phyloP scores from a whole-genome alignment of 2,888 invertebrate genomes.

The Prosapia bicincta region DNA sequence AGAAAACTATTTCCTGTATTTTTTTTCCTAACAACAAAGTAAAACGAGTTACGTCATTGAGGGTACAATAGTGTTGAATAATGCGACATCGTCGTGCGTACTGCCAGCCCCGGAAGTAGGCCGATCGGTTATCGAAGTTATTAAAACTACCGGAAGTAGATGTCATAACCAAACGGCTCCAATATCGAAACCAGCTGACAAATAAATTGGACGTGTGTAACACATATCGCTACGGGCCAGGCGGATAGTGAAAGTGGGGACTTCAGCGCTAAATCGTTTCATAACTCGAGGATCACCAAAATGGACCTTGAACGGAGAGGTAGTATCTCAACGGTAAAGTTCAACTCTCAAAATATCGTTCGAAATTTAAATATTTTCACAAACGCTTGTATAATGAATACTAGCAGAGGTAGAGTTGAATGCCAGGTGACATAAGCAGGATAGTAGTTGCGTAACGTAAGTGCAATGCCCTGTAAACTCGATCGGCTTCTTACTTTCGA shows the following conservation, averaged over 20 bases:
- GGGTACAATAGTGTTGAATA: background rate
- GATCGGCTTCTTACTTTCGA: background rate
- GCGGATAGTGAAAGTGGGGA: background rate
- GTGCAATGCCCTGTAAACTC: background rate
- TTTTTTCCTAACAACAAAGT: too few species aligned
- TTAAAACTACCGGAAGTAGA: background rate
- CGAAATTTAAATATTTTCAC: too few species aligned
- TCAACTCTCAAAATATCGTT: too few species aligned
- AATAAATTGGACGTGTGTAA: background rate
- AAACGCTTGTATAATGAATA: too few species aligned
- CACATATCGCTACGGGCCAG: background rate
- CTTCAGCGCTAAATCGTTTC: background rate
- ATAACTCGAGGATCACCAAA: background rate
- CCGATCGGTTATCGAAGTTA: background rate
- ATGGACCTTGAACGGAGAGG: background rate
- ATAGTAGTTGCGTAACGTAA: background rate
- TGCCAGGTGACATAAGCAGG: background rate
- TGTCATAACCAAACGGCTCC: background rate
- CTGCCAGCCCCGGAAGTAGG: background rate
- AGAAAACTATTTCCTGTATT: too few species aligned
- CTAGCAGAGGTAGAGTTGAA: background rate
- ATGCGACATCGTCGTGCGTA: background rate
- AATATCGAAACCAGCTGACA: background rate
- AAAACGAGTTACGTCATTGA: background rate
- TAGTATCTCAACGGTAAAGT: too few species aligned